Base-by-base conservation (phyloP, 2,888 invertebrate species). In the Erebia epiphron region DNA sequence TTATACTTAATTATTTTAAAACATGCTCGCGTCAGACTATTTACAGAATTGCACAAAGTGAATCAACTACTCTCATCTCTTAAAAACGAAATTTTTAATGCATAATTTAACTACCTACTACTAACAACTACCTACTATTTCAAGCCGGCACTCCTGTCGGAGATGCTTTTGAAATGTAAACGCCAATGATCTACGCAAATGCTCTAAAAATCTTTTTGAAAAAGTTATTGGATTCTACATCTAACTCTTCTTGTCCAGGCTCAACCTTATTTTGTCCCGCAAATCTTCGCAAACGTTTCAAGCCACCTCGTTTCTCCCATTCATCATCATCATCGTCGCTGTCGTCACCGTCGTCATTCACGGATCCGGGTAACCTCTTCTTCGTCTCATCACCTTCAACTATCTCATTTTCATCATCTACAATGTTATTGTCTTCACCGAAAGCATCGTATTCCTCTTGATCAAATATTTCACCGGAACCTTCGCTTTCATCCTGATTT, bases 31-130 rank as follows among this genome's bases (percentile, higher is more conserved):
- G 76, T 79, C 79, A 81, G 75, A 70, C 79, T 91, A 91, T 91
- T 90, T 91, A 92, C 91, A 92, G 90, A 90, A 90, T 90, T 91
- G 92, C 92, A 92, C 92, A 90, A 91, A 90, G 90, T 90, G 88
- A 83, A 85, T 69, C 62, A 46, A 69, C 73, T 76, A 77, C 67
- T 81, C 64, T 41, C 71, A 73, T 71, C 73, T 75, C 77, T 79
- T 76, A 77, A 58, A 70, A 54, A 50, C 50, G 18, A 49, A 67
- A 69, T 75, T 75, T 67, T 73, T 50, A 21, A 49, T 68, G 16
- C 67, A 75, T 68, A 69, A 76, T 73, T 35, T 74, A 71, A 73
- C 71, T 64, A 69, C 43, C 52, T 61, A 54, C 67, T 73, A 71
- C 70, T 60, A 60, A 43, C 70, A 80, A 81, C 77, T 74, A 75